Evolutionary conservation across 2,888 invertebrate species (phyloP).

Genomic region (Pseudolycoriella hygida): DNA sequence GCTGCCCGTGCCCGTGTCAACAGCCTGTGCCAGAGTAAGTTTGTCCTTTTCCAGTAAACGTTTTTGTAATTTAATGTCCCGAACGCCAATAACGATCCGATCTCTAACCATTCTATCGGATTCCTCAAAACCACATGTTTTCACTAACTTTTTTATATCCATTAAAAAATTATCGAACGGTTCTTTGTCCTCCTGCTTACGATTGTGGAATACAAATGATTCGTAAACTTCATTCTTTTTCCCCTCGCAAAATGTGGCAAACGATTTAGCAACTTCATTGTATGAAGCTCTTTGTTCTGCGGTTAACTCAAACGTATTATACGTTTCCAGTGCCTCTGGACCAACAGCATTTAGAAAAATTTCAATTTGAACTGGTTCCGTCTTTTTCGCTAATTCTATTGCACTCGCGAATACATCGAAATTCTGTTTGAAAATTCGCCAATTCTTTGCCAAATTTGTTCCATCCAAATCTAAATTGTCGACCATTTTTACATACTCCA

Average conservation of each 20-base stretch:
- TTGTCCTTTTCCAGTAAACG: conserved; percentile 11
- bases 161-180: conserved; percentile 15
- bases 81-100: conserved; percentile 14
- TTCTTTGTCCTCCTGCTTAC: conserved; percentile 15
- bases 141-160: conserved; percentile 14
- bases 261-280: no score
- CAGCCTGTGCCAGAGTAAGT: not conserved
- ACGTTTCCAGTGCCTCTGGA: no score
- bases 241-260: conserved; percentile 7
- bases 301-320: no score
- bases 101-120: conserved; percentile 15
- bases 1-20: not conserved
- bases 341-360: no score
- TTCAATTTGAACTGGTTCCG: no score
- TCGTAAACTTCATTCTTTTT: conserved; percentile 13
- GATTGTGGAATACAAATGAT: conserved; percentile 13
- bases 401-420: no score
- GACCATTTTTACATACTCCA: no score
- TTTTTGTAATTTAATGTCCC: conserved; percentile 12
- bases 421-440: no score
- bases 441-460: no score
- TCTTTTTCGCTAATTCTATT: no score
- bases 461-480: no score
- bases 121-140: conserved; percentile 14
- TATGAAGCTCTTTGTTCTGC: no score